Percentiles rank a stretch among this genome's conserved stretches.
Conservation (phyloP, 2,888 invertebrate species). For the Campoletis raptor region DNA sequence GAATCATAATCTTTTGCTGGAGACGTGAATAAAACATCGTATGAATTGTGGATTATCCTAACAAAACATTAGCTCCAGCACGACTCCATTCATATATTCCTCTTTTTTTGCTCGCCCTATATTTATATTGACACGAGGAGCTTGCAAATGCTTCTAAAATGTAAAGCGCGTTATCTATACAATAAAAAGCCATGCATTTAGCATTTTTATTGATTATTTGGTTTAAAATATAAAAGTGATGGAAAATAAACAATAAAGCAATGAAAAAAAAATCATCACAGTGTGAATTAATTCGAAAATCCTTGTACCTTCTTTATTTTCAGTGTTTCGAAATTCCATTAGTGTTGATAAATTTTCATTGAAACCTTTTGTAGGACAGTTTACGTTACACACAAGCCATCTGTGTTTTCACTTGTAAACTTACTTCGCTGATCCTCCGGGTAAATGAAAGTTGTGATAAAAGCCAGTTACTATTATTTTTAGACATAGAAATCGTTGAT, state of each 20-base stretch:
- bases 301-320: background rate
- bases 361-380: background rate
- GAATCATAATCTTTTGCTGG: background rate
- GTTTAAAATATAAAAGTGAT: conserved; percentile 23
- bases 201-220: conserved; percentile 29
- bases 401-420: background rate
- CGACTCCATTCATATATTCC: background rate
- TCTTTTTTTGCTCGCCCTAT: conserved; percentile 9
- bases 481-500: background rate
- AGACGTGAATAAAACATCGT: background rate
- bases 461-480: background rate
- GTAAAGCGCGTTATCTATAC: conserved; percentile 65
- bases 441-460: background rate
- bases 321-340: background rate
- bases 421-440: background rate
- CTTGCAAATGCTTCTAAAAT: conserved; percentile 40
- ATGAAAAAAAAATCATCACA: background rate
- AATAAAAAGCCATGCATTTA: conserved; percentile 70
- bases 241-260: background rate
- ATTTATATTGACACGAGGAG: conserved; percentile 11
- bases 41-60: background rate
- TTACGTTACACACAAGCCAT: background rate
- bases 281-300: background rate
- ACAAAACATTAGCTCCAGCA: background rate
- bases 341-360: background rate